Evolutionary conservation across 2,113 vertebrate species (phyloP).

Genomic region (Gulo gulo): DNA sequence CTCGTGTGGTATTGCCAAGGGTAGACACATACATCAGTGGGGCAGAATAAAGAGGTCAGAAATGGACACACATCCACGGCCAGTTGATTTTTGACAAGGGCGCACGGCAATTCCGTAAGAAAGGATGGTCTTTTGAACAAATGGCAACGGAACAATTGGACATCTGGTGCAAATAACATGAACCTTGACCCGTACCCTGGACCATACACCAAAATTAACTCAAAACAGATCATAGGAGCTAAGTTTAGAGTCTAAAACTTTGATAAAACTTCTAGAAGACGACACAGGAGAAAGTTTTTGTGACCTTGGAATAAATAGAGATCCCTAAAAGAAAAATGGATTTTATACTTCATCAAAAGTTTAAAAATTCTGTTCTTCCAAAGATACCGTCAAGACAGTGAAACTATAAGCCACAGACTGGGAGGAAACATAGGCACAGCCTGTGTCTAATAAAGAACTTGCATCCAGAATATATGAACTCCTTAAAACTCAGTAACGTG

Average conservation of each 20-base stretch:
- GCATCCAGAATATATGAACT: neutral
- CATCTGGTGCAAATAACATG: neutral
- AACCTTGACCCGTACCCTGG: neutral
- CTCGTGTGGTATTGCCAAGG: neutral
- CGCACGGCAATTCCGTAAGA: neutral
- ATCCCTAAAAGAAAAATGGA: neutral
- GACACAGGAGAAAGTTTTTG: neutral
- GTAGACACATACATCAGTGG: neutral
- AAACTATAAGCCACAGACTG: neutral
- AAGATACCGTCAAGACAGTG: neutral
- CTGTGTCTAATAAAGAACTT: neutral
- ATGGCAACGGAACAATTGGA: neutral
- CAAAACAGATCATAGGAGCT: neutral
- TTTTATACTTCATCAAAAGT: neutral
- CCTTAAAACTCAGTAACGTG: neutral
- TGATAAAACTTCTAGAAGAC: neutral
- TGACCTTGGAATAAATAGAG: neutral
- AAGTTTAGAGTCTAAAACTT: slow-evolving; percentile 28
- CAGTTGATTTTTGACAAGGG: neutral
- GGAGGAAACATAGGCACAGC: neutral
- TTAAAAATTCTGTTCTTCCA: neutral
- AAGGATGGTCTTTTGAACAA: neutral
- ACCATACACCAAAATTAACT: neutral
- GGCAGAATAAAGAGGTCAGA: neutral
- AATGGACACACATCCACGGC: neutral